A percentile compares a stretch with the other conserved stretches of the same genome.
Conservation (phyloP, 1,140 invertebrate species). For the Scaptomyza graminum region DNA sequence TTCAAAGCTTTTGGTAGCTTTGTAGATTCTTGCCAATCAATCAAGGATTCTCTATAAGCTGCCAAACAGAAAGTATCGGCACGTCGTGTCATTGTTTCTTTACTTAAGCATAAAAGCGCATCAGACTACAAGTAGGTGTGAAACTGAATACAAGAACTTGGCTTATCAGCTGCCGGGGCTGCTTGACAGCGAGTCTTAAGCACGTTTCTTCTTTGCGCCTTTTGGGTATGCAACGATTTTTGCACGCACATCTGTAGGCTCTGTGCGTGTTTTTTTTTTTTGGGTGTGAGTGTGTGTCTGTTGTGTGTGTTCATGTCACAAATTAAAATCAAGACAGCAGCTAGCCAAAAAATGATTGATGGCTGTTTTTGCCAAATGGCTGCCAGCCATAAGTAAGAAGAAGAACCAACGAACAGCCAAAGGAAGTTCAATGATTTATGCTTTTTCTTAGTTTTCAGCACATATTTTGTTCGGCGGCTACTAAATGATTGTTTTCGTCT, state of each 20-base stretch:
- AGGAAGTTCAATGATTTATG: constrained; percentile 79
- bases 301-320: constrained; percentile 55
- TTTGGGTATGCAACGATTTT: constrained; percentile 50
- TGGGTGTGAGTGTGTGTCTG: constrained; percentile 5
- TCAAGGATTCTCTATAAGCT: too few species aligned
- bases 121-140: not conserved
- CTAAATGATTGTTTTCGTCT: constrained; percentile 78
- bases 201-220: constrained; percentile 43
- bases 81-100: not conserved
- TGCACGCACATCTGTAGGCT: constrained; percentile 23
- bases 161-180: constrained; percentile 27
- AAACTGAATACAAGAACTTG: not conserved
- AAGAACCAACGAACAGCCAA: constrained; percentile 5
- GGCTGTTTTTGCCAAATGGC: constrained; percentile 48
- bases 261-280: constrained; percentile 15
- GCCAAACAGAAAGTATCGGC: not conserved
- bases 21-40: too few species aligned
- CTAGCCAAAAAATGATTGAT: constrained; percentile 74
- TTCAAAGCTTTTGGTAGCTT: too few species aligned
- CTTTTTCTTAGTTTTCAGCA: constrained; percentile 51
- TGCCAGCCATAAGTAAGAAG: not conserved
- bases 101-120: constrained; percentile 7
- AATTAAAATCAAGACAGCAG: constrained; percentile 78
- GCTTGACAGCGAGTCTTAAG: constrained; percentile 48
- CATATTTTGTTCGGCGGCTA: constrained; percentile 19